phyloP scores from a whole-genome alignment of 1,140 invertebrate genomes.

The Psilanteris sp. region DNA sequence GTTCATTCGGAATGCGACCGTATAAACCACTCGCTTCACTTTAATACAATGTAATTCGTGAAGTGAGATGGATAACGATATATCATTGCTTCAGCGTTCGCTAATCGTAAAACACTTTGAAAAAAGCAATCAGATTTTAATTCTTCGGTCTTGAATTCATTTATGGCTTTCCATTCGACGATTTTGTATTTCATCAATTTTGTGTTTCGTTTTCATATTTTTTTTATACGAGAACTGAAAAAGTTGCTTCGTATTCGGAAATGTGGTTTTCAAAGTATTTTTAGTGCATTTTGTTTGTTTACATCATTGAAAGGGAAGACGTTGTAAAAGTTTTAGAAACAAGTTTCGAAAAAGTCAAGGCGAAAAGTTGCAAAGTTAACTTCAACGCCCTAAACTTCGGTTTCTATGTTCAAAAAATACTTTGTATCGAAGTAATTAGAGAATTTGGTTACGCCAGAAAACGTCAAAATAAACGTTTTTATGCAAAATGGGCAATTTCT shows the following conservation, averaged over 20 bases:
- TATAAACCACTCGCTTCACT: conserved; percentile 62
- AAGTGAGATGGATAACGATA: conserved; percentile 54
- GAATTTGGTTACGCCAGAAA: conserved; percentile 28
- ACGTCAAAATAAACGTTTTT: too few relatives aligned
- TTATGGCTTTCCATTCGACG: neutral
- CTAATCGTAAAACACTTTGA: conserved; percentile 16
- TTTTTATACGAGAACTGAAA: neutral
- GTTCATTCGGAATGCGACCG: conserved; percentile 60
- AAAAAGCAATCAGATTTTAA: conserved; percentile 33
- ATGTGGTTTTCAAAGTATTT: conserved; percentile 42
- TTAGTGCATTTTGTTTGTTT: conserved; percentile 33
- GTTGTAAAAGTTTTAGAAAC: conserved; percentile 28
- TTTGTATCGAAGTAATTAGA: conserved; percentile 38
- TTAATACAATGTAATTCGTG: conserved; percentile 60
- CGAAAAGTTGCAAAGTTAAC: conserved; percentile 19
- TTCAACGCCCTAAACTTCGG: conserved; percentile 18
- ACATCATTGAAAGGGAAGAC: conserved; percentile 17
- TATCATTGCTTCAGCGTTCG: conserved; percentile 45
- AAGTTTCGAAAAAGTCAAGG: conserved; percentile 38
- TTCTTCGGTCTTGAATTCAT: conserved; percentile 6
- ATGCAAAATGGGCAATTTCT: too few relatives aligned
- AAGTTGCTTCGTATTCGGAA: conserved; percentile 22
- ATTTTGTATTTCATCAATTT: neutral
- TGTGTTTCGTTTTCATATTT: neutral
- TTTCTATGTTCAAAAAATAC: conserved; percentile 30